Conservation (phyloP, 1,140 invertebrate species). For the Muscidifurax raptorellus region DNA sequence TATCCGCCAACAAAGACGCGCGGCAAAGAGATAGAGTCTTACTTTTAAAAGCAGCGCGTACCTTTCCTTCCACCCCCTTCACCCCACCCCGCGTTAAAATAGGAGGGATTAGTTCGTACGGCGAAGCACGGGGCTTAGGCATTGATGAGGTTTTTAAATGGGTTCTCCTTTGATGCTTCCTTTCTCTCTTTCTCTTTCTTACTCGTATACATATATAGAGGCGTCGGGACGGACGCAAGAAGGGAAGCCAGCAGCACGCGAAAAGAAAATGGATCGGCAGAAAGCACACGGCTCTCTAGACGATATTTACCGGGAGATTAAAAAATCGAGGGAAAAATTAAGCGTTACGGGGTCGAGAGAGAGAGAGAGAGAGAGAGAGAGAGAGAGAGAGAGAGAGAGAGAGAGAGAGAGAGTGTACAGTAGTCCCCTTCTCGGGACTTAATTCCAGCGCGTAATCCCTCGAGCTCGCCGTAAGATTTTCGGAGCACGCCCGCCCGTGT, state of each 20-base stretch:
- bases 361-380: too few species aligned
- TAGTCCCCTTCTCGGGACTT: constrained; percentile 63
- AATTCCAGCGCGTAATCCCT: constrained; percentile 72
- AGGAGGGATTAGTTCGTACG: constrained; percentile 76
- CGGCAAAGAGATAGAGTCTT: constrained; percentile 62
- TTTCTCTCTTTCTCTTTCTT: constrained; percentile 13
- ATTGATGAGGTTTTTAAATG: constrained; percentile 78
- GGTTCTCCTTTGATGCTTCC: constrained; percentile 75
- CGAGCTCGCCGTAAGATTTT: constrained; percentile 69
- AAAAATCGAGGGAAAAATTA: constrained; percentile 77
- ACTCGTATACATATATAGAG: constrained; percentile 51
- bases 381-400: too few species aligned
- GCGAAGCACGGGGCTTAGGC: constrained; percentile 74
- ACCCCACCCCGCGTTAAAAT: constrained; percentile 71
- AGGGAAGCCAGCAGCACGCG: constrained; percentile 45
- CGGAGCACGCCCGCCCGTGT: constrained; percentile 48
- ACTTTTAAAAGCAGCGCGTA: constrained; percentile 73
- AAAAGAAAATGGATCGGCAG: constrained; percentile 56
- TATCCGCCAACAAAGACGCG: constrained; percentile 73
- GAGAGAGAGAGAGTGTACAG: too few species aligned
- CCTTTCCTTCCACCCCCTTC: constrained; percentile 51
- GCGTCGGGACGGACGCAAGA: constrained; percentile 49
- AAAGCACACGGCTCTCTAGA: constrained; percentile 58
- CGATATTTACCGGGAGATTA: constrained; percentile 76
- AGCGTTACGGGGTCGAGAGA: constrained; percentile 73